Conservation (phyloP, 1,140 invertebrate genomes). For the Papilio xuthus region DNA sequence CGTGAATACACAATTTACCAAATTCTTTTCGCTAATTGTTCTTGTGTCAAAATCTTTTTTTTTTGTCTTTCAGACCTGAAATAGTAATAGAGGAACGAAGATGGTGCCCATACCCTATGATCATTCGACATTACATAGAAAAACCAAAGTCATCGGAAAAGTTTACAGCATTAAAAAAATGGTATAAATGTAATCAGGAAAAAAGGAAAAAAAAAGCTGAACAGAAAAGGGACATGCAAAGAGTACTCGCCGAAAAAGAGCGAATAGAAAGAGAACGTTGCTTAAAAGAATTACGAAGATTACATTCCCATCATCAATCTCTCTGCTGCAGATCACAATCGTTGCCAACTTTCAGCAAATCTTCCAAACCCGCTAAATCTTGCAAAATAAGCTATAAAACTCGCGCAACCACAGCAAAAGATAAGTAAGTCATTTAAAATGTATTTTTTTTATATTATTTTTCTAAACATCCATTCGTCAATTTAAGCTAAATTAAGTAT, state of each 20-base stretch:
- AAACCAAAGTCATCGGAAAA: constrained; percentile 11
- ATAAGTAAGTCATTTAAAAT: constrained; percentile 13
- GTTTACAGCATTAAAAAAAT: neutral
- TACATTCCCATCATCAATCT: constrained; percentile 32
- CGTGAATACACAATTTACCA: neutral
- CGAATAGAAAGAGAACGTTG: constrained; percentile 34
- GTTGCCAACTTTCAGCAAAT: neutral
- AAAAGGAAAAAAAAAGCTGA: neutral
- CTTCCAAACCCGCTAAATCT: neutral
- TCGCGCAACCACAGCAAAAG: neutral
- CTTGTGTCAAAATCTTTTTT: neutral
- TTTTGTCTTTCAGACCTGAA: constrained; percentile 24
- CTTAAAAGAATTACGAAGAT: constrained; percentile 28
- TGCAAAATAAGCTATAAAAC: constrained; percentile 11
- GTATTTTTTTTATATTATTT: neutral
- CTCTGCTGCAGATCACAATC: constrained; percentile 23
- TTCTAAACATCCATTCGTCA: neutral
- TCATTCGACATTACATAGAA: constrained; percentile 34
- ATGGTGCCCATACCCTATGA: constrained; percentile 32
- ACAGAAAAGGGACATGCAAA: constrained; percentile 9
- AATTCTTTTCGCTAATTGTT: neutral
- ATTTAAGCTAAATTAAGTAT: too few species aligned
- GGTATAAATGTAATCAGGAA: neutral
- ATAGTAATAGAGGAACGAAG: constrained; percentile 39
- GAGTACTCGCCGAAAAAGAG: neutral